Percentiles rank a stretch among this genome's conserved stretches.
Conservation (phyloP, 2,113 vertebrate genomes). For the Henicopernis longicauda region DNA sequence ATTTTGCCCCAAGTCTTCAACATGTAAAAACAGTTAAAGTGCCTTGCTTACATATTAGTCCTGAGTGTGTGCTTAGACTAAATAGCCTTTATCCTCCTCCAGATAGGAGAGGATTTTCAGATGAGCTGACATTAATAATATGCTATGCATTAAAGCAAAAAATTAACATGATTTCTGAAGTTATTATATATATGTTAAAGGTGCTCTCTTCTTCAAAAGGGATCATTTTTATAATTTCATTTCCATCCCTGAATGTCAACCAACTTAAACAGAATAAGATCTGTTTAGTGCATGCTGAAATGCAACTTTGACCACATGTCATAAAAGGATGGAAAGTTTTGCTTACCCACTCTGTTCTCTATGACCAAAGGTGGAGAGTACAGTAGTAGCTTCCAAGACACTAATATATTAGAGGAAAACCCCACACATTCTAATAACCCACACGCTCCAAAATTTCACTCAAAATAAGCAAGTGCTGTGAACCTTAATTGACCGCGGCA, state of each 20-base stretch:
- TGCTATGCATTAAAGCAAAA: neutral
- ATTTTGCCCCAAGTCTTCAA: neutral
- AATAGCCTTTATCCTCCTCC: neutral
- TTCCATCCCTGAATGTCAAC: constrained; percentile 35
- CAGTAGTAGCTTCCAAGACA: constrained; percentile 43
- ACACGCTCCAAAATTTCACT: neutral
- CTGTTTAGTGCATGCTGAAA: constrained; percentile 53
- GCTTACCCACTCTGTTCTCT: constrained; percentile 27
- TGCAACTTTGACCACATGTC: neutral
- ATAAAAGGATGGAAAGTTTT: constrained; percentile 49
- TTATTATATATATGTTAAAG: neutral
- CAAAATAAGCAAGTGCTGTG: neutral
- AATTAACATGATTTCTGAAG: neutral
- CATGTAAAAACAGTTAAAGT: neutral
- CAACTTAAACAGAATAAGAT: constrained; percentile 46
- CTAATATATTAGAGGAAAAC: neutral
- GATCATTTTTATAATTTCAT: constrained; percentile 15
- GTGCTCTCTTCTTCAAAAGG: neutral
- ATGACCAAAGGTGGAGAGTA: neutral
- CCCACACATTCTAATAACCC: neutral
- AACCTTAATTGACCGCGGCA: neutral
- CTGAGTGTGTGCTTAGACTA: neutral
- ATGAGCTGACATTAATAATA: neutral
- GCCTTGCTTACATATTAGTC: neutral
- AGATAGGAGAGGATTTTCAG: neutral